A percentile compares a stretch with the other conserved stretches of the same genome.
Evolutionary conservation across 2,888 invertebrate genomes (phyloP).

Genomic region (Apotomis betuletana): DNA sequence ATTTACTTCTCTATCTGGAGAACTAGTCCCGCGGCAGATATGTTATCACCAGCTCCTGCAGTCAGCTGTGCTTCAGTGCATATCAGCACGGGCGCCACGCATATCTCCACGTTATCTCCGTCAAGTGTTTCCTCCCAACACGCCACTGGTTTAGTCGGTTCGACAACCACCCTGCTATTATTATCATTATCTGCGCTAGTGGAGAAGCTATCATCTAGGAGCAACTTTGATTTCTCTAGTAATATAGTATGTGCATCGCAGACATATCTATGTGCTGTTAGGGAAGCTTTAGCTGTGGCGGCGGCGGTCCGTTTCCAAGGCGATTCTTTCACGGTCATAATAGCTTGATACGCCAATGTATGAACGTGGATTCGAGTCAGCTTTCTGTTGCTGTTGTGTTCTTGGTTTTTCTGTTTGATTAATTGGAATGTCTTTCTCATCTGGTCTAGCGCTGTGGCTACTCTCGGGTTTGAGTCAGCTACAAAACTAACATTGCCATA

Average conservation of each 20-base stretch:
- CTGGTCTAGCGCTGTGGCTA: conserved; percentile 91
- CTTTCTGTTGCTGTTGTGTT: conserved; percentile 76
- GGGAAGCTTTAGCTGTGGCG: conserved; percentile 91
- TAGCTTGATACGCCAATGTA: conserved; percentile 93
- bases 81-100: conserved; percentile 92
- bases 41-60: conserved; percentile 94
- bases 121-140: conserved; percentile 90
- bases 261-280: conserved; percentile 92
- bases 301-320: conserved; percentile 90
- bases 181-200: conserved; percentile 84
- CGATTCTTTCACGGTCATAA: conserved; percentile 87
- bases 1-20: conserved; percentile 82
- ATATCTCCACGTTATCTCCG: conserved; percentile 84
- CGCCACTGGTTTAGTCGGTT: conserved; percentile 88
- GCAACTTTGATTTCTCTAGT: conserved; percentile 78
- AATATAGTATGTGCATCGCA: conserved; percentile 86
- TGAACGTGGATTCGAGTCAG: conserved; percentile 92
- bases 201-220: conserved; percentile 93
- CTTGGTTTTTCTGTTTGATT: conserved; percentile 73
- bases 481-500: conserved; percentile 88
- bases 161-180: conserved; percentile 85
- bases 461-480: conserved; percentile 90
- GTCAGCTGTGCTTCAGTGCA: conserved; percentile 92
- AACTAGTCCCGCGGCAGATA: conserved; percentile 94
- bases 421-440: conserved; percentile 88